Base-by-base conservation (phyloP, 2,113 vertebrate genomes). In the Lutjanus erythropterus region DNA sequence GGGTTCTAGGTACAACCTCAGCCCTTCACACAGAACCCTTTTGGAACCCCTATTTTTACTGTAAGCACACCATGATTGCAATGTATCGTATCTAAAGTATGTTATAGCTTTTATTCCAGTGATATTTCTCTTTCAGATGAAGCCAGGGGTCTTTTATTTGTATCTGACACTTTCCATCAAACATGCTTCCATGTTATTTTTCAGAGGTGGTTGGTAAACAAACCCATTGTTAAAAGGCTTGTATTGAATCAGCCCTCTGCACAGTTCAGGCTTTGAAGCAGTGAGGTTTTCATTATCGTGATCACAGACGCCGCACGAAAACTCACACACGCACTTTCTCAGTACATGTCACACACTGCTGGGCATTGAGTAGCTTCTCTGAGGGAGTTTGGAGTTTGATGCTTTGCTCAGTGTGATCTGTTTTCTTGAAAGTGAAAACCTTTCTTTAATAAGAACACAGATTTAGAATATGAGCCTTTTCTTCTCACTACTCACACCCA, bases 121-220 rank as follows among this genome's bases (percentile, higher is more conserved):
- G 27, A 41, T 81, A 31, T 72, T 61, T 62, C 42, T 39, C 49
- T 52, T 56, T 27, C 33, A 58, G 14, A 64, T 71, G 65, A 62
- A 29, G 37, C 72, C 59, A 3, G 9, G 42, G 53, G 50, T 67
- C 39, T 66, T 70, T 80, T 68, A 49, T 86, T 59, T 83, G 44
- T 71, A 21, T 69, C 49, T 53, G 41, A 53, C 71, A 64, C 70
- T 42, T 70, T 33, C 42, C 53, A 77, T 83, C 61, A 50, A 55
- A 46, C 47, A 67, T 42, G 55, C 12, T 23, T 76, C 33, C 44
- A 10, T 60, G 42, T 65, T 73, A 55, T 77, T 59, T 83, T 64
- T 66, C 68, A 25, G 49, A 78, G 79, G 31, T 55, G 81, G 72
- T 59, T 7, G 12, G 58, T 73, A 84, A 84, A 84, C 74, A 86